These are phyloP conservation scores for Dorcus parallelipipedus DNA, from an alignment of 2,888 invertebrate genomes.

Conservation along the genomic window DNA sequence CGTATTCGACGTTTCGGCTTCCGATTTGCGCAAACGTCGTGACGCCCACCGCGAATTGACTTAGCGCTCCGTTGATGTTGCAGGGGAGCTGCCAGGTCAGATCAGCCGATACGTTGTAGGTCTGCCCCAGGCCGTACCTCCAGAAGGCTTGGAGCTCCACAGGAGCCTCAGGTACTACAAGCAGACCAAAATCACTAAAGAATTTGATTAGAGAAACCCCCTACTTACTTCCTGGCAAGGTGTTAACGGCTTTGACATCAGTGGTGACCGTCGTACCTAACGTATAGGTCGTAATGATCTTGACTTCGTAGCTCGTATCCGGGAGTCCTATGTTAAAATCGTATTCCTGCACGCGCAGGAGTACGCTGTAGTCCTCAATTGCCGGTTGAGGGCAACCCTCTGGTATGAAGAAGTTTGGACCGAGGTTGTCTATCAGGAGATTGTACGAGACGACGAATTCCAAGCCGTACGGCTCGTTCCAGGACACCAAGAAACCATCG, in stretches of 20 bases:
- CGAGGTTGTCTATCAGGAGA: constrained; percentile 1
- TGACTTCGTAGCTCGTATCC: constrained; percentile 2
- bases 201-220: neutral
- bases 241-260: neutral
- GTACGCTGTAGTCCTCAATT: neutral
- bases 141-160: neutral
- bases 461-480: constrained; percentile 10
- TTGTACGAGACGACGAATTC: constrained; percentile 6
- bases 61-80: constrained; percentile 5
- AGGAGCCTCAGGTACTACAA: constrained; percentile 9
- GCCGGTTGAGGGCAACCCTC: neutral
- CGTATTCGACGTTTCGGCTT: constrained; percentile 1
- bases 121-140: neutral
- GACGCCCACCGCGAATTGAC: constrained; percentile 5
- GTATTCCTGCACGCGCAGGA: neutral
- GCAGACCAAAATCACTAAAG: neutral
- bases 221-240: constrained; percentile 8
- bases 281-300: constrained; percentile 5
- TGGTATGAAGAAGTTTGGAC: constrained; percentile 3
- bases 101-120: constrained; percentile 4
- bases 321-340: constrained; percentile 4
- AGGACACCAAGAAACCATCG: constrained; percentile 4
- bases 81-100: constrained; percentile 7
- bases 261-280: constrained; percentile 2
- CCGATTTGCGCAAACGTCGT: constrained; percentile 3